Base-by-base conservation (phyloP, 2,888 invertebrate genomes). In the Dicyrtomina minuta region DNA sequence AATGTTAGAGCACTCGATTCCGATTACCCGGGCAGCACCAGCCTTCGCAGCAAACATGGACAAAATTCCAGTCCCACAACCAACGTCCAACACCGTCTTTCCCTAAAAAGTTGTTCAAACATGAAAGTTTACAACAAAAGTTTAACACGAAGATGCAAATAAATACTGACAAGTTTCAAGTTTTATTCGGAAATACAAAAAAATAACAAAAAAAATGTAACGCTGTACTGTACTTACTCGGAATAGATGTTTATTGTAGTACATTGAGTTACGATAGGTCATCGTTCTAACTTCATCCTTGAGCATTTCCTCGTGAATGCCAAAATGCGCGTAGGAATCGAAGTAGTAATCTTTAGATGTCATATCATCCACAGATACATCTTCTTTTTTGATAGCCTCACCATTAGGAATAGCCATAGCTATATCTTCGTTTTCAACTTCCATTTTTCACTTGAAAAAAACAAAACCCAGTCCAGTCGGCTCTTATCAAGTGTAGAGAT, bases 1-100 rank as follows among this genome's bases (percentile, higher is more conserved):
- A 79, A 99, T 99, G 83, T 96, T 96, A 13, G 99, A 99, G 84
- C 96, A 98, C 82, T 99, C 99, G 44, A 99, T 92, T 64, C 97
- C 99, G 80, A 96, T 91, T 0, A 99, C 99, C 82, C 89, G 89
- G 4, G 91, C 87, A 0, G 99, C 99, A 12, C 99, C 99, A 3
- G 99, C 96, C 83, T 96, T 97, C 0, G 99, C 99, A 33, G 98
- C 98, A 84, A 99, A 99, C 98, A 99, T 99, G 41, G 96, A 96
- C 62, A 99, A 85, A 80, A 99, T 99, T 51, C 98, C 99, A 0
- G 99, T 99, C 12, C 99, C 99, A 81, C 98, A 98, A 12, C 99
- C 99, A 77, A 99, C 95, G 82, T 99, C 99, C 78, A 99, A 85
- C 13, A 99, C 99, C 24, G 88, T 86, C 83, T 89, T 87, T 80